Base-by-base conservation (phyloP, 2,113 vertebrate genomes). In the Junco hyemalis region DNA sequence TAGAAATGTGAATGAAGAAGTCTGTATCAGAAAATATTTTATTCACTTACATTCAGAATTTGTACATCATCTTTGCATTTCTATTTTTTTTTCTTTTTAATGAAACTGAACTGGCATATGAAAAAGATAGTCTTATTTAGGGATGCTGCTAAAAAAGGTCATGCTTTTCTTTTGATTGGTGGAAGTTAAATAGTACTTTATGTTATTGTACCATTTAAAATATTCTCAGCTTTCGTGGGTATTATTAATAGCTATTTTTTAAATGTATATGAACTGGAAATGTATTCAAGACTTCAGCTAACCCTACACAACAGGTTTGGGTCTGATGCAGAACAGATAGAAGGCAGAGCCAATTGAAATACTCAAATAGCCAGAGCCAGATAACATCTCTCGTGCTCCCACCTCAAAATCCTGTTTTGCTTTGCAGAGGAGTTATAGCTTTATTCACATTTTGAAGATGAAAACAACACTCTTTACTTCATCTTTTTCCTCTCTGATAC, bases 341-440 rank as follows among this genome's bases (percentile, higher is more conserved):
- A 68, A 56, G 3, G 6, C 26, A 44, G 16, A 57, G 45, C 31
- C 12, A 26, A 20, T 5, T 79, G 80, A 35, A 83, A 69, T 70
- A 28, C 4, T 42, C 36, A 42, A 86, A 80, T 64, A 80, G 8
- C 48, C 19, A 42, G n/a, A 91, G 44, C 86, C 72, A 60, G 59
- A 24, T 2, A 4, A 3, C 0, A 2, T 44, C 38, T 42, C 65
- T 22, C 48, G 51, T 1, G 1, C 42, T 88, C 8, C 19, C 45
- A 63, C 38, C 29, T 59, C 42, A 70, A 24, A 88, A 51, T 64
- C 38, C 31, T 74, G 1, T 33, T 85, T 60, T 68, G 4, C 79
- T 95, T 90, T 90, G 21, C 38, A 63, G 51, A 66, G 51, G 61
- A 92, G 26, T 87, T 92, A 45, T 5, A 74, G 23, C 28, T 85